phyloP scores from a whole-genome alignment of 2,888 invertebrate species.

The Melieria crassipennis region DNA sequence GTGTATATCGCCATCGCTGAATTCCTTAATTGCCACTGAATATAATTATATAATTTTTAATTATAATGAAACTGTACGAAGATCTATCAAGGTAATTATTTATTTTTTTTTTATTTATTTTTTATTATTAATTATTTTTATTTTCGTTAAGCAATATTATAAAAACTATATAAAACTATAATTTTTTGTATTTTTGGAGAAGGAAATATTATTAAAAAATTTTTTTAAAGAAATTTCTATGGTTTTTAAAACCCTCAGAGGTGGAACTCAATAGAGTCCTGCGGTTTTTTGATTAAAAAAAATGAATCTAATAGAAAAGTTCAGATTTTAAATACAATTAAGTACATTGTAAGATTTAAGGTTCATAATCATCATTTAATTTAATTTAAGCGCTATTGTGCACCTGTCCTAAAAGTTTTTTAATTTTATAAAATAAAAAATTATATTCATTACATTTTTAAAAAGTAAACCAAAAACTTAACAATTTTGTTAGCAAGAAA shows the following conservation, averaged over 20 bases:
- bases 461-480: too few species aligned
- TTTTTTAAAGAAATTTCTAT: too few species aligned
- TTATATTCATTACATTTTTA: too few species aligned
- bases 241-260: too few species aligned
- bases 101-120: too few species aligned
- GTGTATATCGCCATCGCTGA: slow-evolving; percentile 64
- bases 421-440: too few species aligned
- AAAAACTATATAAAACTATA: background rate
- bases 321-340: background rate
- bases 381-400: background rate
- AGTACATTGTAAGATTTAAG: background rate
- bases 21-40: slow-evolving; percentile 62
- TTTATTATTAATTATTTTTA: too few species aligned
- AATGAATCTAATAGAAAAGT: background rate
- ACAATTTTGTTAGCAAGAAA: too few species aligned
- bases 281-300: background rate
- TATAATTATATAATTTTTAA: background rate
- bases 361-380: background rate
- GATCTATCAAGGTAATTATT: too few species aligned
- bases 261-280: background rate
- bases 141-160: too few species aligned
- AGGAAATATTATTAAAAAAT: background rate
- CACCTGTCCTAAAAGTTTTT: too few species aligned
- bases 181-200: background rate
- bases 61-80: background rate